Conservation (phyloP, 2,888 invertebrate species). For the Cryptocephalus primarius region DNA sequence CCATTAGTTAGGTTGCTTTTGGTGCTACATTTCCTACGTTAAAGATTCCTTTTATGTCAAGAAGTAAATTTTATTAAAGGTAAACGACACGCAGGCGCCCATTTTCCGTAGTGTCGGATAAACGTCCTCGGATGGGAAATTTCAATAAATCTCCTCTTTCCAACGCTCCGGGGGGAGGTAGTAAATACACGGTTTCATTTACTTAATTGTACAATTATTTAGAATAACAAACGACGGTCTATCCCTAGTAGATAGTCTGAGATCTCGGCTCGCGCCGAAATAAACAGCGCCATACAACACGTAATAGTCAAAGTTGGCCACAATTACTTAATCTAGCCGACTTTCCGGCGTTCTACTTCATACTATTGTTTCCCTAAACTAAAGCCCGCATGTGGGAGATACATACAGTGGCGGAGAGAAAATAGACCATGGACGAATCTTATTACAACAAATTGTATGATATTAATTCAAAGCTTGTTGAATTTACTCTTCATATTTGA, state of each 20-base stretch:
- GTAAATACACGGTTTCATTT: not conserved
- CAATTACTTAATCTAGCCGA: conserved; percentile 35
- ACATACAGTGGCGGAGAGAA: not conserved
- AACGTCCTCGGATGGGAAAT: no score
- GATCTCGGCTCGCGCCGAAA: conserved; percentile 18
- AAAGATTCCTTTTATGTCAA: no score
- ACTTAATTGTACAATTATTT: conserved; percentile 17
- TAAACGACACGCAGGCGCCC: no score
- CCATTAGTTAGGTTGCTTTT: no score
- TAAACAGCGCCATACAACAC: conserved; percentile 32
- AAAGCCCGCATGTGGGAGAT: not conserved
- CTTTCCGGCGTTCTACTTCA: conserved; percentile 5
- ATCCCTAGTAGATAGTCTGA: conserved; percentile 10
- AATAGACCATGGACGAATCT: conserved; percentile 7
- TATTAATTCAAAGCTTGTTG: no score
- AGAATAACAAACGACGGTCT: conserved; percentile 12
- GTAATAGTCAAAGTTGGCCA: conserved; percentile 37
- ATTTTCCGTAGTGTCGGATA: no score
- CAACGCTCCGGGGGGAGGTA: no score
- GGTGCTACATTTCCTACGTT: no score
- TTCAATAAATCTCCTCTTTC: no score
- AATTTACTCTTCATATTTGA: no score
- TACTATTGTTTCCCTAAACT: conserved; percentile 1
- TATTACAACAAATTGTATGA: no score
- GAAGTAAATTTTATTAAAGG: no score